Evolutionary conservation across 2,113 vertebrate species (phyloP).

Genomic region (Callipepla californica): DNA sequence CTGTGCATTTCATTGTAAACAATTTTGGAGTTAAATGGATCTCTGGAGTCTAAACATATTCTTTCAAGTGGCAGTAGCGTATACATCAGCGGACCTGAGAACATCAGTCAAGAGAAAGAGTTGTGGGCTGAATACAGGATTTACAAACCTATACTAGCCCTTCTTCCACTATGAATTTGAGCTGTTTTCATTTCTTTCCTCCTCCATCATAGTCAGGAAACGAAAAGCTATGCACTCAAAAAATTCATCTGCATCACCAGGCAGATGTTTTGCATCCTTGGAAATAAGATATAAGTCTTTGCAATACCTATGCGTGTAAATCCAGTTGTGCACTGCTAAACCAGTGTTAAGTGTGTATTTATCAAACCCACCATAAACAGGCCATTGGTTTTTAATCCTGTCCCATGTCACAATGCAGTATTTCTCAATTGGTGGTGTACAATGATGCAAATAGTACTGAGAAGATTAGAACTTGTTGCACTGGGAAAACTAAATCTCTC

Average conservation of each 20-base stretch:
- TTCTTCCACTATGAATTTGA: not conserved
- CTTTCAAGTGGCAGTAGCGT: not conserved
- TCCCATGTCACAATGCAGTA: not conserved
- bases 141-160: not conserved
- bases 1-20: not conserved
- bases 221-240: not conserved
- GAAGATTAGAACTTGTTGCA: not conserved
- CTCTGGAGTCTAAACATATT: constrained; percentile 11
- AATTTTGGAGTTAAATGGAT: constrained; percentile 3
- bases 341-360: not conserved
- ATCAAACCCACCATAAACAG: not conserved
- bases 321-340: not conserved
- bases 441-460: not conserved
- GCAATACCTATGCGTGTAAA: not conserved
- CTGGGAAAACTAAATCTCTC: not conserved
- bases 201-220: not conserved
- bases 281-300: not conserved
- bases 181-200: not conserved
- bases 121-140: not conserved
- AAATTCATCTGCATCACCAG: not conserved
- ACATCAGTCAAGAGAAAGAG: not conserved
- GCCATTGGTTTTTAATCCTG: not conserved
- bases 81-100: not conserved
- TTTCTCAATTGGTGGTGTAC: not conserved
- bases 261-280: not conserved